Evolutionary conservation across 2,888 invertebrate species (phyloP).

Genomic region (Eilema sororculum): DNA sequence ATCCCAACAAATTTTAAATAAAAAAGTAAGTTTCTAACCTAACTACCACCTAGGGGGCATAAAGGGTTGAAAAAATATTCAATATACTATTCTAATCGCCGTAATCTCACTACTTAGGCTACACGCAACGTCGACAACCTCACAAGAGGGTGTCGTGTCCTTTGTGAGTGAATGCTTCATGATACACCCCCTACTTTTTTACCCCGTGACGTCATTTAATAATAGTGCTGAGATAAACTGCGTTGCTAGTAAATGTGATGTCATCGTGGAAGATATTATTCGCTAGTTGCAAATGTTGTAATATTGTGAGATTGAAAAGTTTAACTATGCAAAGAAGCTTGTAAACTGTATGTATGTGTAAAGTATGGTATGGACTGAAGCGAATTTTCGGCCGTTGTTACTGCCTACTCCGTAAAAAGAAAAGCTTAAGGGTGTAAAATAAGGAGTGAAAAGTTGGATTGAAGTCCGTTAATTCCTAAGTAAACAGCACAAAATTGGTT

Average conservation of each 20-base stretch:
- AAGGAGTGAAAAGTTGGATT: not conserved
- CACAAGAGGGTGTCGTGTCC: slow-evolving; percentile 52
- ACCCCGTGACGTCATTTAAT: slow-evolving; percentile 35
- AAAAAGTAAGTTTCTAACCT: too few relatives aligned
- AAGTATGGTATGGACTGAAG: too few relatives aligned
- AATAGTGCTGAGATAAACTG: slow-evolving; percentile 30
- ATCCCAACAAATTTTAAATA: too few relatives aligned
- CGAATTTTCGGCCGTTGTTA: too few relatives aligned
- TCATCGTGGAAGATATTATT: not conserved
- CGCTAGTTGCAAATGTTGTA: not conserved
- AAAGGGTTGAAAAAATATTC: not conserved
- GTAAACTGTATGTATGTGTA: not conserved
- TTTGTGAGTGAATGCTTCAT: slow-evolving; percentile 47
- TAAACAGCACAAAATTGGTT: too few relatives aligned
- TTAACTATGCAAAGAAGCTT: not conserved
- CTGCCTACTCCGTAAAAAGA: too few relatives aligned
- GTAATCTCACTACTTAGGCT: slow-evolving; percentile 25
- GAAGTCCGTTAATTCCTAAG: not conserved
- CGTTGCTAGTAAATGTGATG: slow-evolving; percentile 16
- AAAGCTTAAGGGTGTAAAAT: too few relatives aligned
- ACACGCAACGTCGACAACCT: slow-evolving; percentile 46
- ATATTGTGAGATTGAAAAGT: not conserved
- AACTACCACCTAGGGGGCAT: not conserved
- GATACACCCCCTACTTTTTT: slow-evolving; percentile 49
- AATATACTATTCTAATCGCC: slow-evolving; percentile 29